A percentile compares a stretch with the other conserved stretches of the same genome.
phyloP scores from a whole-genome alignment of 1,140 invertebrate species.

The Sitobion miscanthi region DNA sequence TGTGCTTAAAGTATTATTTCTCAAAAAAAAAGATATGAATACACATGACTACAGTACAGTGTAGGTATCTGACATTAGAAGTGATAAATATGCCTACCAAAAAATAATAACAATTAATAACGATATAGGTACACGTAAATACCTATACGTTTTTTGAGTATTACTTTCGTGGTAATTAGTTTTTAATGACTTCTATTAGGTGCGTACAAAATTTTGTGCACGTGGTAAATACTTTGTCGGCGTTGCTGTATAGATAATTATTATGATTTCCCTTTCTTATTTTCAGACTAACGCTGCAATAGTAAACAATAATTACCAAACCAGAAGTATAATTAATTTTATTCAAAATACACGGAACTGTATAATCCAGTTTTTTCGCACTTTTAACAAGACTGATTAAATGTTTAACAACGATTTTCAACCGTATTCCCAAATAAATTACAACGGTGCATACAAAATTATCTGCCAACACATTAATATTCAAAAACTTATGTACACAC shows the following conservation, averaged over 20 bases:
- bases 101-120: background rate
- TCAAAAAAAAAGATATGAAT: background rate
- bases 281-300: background rate
- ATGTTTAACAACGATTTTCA: conserved; percentile 38
- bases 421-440: conserved; percentile 23
- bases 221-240: conserved; percentile 15
- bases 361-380: conserved; percentile 3
- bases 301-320: background rate
- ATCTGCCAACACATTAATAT: conserved; percentile 37
- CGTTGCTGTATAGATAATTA: background rate
- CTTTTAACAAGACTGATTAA: conserved; percentile 26
- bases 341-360: background rate
- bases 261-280: background rate
- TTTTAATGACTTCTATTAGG: conserved; percentile 22
- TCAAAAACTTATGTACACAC: conserved; percentile 37
- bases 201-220: background rate
- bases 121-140: background rate
- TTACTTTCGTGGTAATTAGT: conserved; percentile 26
- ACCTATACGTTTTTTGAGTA: background rate
- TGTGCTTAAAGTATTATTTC: too few species aligned
- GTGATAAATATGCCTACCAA: background rate
- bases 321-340: conserved; percentile 38
- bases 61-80: background rate
- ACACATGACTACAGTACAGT: too few species aligned
- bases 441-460: conserved; percentile 26